Conservation (phyloP, 2,113 vertebrate species). For the Tetrao urogallus region DNA sequence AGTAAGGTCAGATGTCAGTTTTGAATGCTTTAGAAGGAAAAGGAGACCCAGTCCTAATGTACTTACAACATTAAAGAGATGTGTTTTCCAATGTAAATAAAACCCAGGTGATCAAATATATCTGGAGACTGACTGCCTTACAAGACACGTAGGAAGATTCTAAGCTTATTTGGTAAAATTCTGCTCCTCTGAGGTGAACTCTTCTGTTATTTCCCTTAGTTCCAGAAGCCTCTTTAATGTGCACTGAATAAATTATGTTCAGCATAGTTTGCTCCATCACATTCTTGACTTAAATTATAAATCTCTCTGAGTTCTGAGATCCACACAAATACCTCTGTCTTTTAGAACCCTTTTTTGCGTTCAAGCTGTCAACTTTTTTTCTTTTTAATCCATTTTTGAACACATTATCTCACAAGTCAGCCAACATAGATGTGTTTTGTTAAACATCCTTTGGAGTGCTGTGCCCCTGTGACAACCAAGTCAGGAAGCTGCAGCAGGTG, state of each 20-base stretch:
- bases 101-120: not conserved
- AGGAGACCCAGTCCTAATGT: rapidly evolving
- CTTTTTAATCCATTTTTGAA: not conserved
- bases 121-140: rapidly evolving
- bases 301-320: not conserved
- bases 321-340: not conserved
- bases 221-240: not conserved
- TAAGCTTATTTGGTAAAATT: not conserved
- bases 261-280: not conserved
- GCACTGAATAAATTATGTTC: not conserved
- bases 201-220: not conserved
- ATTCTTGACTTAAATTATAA: not conserved
- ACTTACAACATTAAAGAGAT: not conserved
- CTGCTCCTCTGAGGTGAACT: not conserved
- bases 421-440: not conserved
- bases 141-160: not conserved
- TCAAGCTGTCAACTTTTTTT: not conserved
- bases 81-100: not conserved
- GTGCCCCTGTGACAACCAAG: not conserved
- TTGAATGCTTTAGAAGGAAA: not conserved
- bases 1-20: not conserved
- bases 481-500: not conserved
- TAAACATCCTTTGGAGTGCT: not conserved
- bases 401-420: not conserved
- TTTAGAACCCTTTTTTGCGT: not conserved